Evolutionary conservation across 2,888 invertebrate genomes (phyloP), one percentile per base, ranked within the genome.

Genomic region (Caenorhabditis afra): DNA sequence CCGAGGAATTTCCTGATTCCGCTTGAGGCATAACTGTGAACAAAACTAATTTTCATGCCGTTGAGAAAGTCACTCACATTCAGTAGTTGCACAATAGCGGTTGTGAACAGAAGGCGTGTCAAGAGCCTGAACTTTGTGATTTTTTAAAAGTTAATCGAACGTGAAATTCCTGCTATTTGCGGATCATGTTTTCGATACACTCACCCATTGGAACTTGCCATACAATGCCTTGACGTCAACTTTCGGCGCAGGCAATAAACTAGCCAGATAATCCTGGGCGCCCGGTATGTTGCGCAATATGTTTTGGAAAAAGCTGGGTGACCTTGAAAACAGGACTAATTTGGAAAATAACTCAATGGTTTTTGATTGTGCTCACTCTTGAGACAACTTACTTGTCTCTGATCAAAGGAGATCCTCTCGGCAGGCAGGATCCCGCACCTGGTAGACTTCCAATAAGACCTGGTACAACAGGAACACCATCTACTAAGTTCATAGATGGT

Each of bases 191-290:
- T 29, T 29, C 3, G 4, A 29, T 7, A 29, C n/a, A 74, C 77
- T 74, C 41, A 87, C 87, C 87, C 87, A 87, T 4, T 83, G 78
- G 65, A 83, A 87, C 52, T 81, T 81, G 41, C 87, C 87, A 74
- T 82, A 82, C 16, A 87, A 74, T n/a, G 73, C 39, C 10, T 74
- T 66, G 23, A 83, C 73, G 45, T 84, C 77, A 22, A 87, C 77
- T 58, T 77, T 77, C 1, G 86, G 85, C 45, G 81, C 52, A 1
- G 82, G 81, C 39, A 82, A 65, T n/a, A 87, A 81, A 78, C 84
- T 83, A 14, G 85, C 79, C 47, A 87, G 66, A 58, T 86, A 84
- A 62, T 87, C 87, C 55, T 84, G 84, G 10, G 83, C 86, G 23
- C 87, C 87, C 11, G 87, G 87, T 65, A 87, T 86, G 55, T 82